Evolutionary conservation across 1,140 invertebrate species (phyloP), one percentile per base, ranked within the genome.

Genomic region (Ptiloglossa arizonensis): DNA sequence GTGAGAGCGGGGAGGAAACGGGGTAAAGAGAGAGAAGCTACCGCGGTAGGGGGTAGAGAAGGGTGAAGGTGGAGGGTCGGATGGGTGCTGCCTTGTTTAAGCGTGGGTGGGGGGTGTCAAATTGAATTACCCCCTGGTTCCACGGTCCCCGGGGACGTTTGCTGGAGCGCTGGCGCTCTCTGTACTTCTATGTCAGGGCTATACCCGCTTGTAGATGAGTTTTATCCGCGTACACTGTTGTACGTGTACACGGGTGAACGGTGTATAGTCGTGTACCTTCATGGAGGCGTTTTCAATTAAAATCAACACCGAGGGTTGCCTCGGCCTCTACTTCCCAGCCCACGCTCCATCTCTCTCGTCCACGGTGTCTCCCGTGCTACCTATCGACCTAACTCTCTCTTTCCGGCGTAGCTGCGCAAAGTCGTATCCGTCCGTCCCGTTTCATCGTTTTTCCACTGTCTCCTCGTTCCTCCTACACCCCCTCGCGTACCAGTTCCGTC

Each of bases 41-140:
- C n/a, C n/a, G 62, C 60, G 62, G 41, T 3, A 27, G 73, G 32
- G 22, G 56, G 38, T 11, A 38, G 63, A 32, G 54, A n/a, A 48
- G 64, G 56, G 69, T 29, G 57, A 60, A 67, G 67, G 77, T 60
- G 59, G 68, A 72, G 80, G 79, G 64, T 87, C 81, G 83, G 83
- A 87, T 88, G 85, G 88, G 83, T 88, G 88, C 88, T 91, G 88
- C 86, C 90, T 92, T 91, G 91, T 91, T 92, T 91, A 92, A 92
- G 89, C 88, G 87, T 87, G 89, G 89, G 89, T 88, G 90, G 91
- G 90, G 59, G 89, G 90, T 91, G 91, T 92, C 91, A 92, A 92
- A 92, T 92, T 92, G 90, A 92, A 92, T 92, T 91, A 91, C 87
- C 90, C 90, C 87, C 87, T 74, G 81, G 73, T 79, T 67, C 74